Evolutionary conservation across 1,140 invertebrate genomes (phyloP).

Genomic region (Aricia agestis): DNA sequence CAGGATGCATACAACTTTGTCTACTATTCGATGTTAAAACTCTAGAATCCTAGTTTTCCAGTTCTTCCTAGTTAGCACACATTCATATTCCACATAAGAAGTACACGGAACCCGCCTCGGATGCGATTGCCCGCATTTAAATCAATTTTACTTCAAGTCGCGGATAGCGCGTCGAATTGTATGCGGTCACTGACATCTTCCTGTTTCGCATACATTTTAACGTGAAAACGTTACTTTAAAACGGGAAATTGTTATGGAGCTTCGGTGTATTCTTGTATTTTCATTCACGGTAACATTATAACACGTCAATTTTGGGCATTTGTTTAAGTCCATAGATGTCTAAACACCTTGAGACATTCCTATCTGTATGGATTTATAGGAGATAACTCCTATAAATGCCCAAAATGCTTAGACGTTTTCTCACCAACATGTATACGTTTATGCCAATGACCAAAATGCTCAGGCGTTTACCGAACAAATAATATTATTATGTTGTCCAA

Average conservation of each 20-base stretch:
- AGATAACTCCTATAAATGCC: no score
- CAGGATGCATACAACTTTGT: neutral
- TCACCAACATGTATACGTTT: no score
- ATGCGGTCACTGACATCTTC: slow-evolving; percentile 61
- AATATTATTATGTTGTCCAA: no score
- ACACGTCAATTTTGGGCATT: no score
- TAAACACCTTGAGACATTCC: no score
- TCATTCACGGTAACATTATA: neutral
- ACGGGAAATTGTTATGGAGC: slow-evolving; percentile 1
- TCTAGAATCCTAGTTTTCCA: neutral
- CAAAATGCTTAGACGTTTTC: no score
- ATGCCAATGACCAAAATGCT: no score
- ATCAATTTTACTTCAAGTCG: slow-evolving; percentile 54
- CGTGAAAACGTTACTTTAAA: slow-evolving; percentile 16
- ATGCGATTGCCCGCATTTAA: slow-evolving; percentile 32
- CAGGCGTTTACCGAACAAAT: no score
- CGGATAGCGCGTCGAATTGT: slow-evolving; percentile 50
- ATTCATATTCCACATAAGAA: neutral
- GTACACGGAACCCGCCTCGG: slow-evolving; percentile 1
- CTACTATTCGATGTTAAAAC: neutral
- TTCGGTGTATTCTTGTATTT: neutral
- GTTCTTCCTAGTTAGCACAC: neutral
- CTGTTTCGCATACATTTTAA: slow-evolving; percentile 42
- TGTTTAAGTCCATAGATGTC: no score
- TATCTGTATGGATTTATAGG: no score